A percentile compares a stretch with the other conserved stretches of the same genome.
phyloP scores from a whole-genome alignment of 2,113 vertebrate genomes.

The Anser brachyrhynchus region DNA sequence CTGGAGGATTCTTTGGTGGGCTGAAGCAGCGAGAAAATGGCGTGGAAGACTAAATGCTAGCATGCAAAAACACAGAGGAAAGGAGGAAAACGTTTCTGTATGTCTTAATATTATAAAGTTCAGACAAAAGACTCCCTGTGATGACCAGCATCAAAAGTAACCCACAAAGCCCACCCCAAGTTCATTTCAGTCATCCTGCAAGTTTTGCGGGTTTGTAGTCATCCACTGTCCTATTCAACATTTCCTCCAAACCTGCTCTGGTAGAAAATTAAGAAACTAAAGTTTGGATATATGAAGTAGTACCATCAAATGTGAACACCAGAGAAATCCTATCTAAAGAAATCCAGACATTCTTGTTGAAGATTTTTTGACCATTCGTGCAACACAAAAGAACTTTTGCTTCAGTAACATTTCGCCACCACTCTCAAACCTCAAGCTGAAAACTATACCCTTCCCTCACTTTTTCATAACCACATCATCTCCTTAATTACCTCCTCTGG shows the following conservation, averaged over 20 bases:
- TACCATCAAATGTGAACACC: not conserved
- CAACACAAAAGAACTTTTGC: not conserved
- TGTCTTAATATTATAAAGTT: not conserved
- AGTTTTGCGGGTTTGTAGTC: not conserved
- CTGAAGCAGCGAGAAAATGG: not conserved
- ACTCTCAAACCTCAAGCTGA: not conserved
- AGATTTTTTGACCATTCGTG: not conserved
- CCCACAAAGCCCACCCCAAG: not conserved
- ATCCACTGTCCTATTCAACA: not conserved
- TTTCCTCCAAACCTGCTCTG: not conserved
- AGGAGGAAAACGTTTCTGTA: not conserved
- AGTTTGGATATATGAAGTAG: not conserved
- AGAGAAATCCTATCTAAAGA: not conserved
- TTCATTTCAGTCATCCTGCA: not conserved
- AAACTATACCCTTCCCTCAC: not conserved
- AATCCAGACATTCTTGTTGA: fast-evolving
- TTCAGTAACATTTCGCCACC: not conserved
- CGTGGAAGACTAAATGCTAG: not conserved
- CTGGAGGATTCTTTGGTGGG: not conserved
- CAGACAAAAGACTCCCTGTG: too few relatives aligned
- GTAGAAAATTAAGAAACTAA: not conserved
- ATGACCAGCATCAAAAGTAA: not conserved
- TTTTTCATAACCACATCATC: not conserved
- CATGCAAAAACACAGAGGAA: not conserved
- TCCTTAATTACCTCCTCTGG: not conserved